phyloP scores from a whole-genome alignment of 2,797 vertebrate genomes.

The Borostomias antarcticus region DNA sequence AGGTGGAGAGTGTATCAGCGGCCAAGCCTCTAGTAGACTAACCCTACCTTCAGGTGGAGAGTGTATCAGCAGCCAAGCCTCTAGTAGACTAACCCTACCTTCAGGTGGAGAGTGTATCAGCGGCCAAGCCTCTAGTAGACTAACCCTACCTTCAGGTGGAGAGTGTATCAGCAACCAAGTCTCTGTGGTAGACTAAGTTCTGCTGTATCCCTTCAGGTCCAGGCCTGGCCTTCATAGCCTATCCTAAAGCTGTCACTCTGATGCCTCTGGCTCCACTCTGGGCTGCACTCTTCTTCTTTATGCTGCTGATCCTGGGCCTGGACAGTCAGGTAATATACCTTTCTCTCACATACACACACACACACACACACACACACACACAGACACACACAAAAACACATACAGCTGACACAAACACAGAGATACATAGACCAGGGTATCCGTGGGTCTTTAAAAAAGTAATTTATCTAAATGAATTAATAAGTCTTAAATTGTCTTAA shows the following conservation, averaged over 20 bases:
- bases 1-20: no score
- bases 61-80: no score
- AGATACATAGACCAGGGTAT: no score
- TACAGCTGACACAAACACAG: neutral
- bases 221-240: slow-evolving; percentile 84
- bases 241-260: slow-evolving; percentile 86
- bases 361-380: neutral
- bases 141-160: neutral
- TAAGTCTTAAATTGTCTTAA: no score
- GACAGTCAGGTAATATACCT: slow-evolving; percentile 81
- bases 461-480: no score
- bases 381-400: slow-evolving; percentile 7
- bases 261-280: slow-evolving; percentile 85
- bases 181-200: no score
- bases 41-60: no score
- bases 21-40: no score
- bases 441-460: no score
- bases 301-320: slow-evolving; percentile 83
- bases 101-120: no score
- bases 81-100: no score
- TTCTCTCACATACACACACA: slow-evolving; percentile 5
- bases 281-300: slow-evolving; percentile 86
- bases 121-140: neutral
- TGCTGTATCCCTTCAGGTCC: slow-evolving; percentile 70
- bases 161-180: no score